A percentile compares a stretch with the other conserved stretches of the same genome.
phyloP scores from a whole-genome alignment of 2,797 vertebrate species.

The Urocyon cinereoargenteus region DNA sequence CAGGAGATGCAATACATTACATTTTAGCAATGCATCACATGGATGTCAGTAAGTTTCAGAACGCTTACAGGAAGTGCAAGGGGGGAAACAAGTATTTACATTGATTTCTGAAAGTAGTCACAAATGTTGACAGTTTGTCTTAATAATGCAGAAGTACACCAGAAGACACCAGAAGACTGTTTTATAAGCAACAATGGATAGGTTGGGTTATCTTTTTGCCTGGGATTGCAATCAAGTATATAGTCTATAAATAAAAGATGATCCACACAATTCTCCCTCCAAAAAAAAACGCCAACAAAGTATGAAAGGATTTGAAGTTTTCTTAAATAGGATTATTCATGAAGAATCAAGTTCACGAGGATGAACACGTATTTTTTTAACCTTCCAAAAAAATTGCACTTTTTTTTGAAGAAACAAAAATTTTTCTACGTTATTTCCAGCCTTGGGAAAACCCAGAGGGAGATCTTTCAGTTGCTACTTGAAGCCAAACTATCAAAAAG shows the following conservation, averaged over 20 bases:
- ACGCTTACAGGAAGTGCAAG: not conserved
- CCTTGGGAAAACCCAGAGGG: not conserved
- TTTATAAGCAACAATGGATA: not conserved
- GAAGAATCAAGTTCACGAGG: not conserved
- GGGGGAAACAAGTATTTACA: not conserved
- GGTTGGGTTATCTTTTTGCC: not conserved
- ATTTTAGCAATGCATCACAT: not conserved
- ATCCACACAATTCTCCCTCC: not conserved
- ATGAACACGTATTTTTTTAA: not conserved
- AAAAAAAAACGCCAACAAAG: not conserved
- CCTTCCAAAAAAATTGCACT: not conserved
- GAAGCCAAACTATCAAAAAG: not conserved
- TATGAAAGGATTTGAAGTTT: not conserved
- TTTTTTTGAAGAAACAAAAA: not conserved
- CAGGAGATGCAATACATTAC: not conserved
- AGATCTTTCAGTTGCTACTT: not conserved
- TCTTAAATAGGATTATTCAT: not conserved
- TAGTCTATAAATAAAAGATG: not conserved
- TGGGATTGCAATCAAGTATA: not conserved
- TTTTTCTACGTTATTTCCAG: not conserved
- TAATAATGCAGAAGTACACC: not conserved
- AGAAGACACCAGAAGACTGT: not conserved
- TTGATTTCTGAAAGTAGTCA: not conserved
- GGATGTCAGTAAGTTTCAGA: not conserved
- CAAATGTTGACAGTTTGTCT: not conserved